Base-by-base conservation (phyloP, 2,888 invertebrate genomes). In the Drosophila algonquin region DNA sequence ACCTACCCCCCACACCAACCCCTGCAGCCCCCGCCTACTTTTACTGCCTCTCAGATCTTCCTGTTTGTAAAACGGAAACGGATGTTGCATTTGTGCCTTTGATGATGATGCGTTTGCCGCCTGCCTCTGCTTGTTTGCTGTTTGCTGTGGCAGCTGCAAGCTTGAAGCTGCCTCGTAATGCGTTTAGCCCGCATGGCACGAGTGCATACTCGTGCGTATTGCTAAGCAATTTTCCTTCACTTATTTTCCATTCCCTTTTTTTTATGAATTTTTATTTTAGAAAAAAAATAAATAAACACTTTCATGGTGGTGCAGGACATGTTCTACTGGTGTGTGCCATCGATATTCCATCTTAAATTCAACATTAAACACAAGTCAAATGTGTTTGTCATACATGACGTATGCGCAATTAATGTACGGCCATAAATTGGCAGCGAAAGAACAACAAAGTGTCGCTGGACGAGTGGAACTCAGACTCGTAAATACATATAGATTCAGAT, bases 21-120 rank as follows among this genome's bases (percentile, higher is more conserved):
- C 40, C 51, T 2, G 1, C 35, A 1, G 18, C 18, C 18, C 1
- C 18, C 8, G n/a, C 40, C 51, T 2, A 5, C 35, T 18, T 16
- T 48, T 21, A 40, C 35, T 24, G 27, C 7, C 18, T 48, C 7
- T 16, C 30, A 44, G 47, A 35, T n/a, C 40, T 16, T 40, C 18
- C 9, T 46, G 54, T 60, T 52, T 47, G 74, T 74, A 58, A 40
- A 74, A 59, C 73, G 73, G 73, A 87, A 85, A 73, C 75, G 87
- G 82, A 79, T 76, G 80, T 70, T 81, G 82, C 87, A 83, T 83
- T 87, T 69, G 61, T 79, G 85, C 79, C 70, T 84, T 81, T 83
- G 87, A 82, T 81, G 67, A 80, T 82, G 67, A 80, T 80, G 71
- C 72, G 83, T 65, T 61, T 53, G 72, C 73, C 32, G 55, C 59